These are phyloP conservation scores for Micronisus gabar DNA, from an alignment of 2,113 vertebrate species.

Conservation along the genomic window DNA sequence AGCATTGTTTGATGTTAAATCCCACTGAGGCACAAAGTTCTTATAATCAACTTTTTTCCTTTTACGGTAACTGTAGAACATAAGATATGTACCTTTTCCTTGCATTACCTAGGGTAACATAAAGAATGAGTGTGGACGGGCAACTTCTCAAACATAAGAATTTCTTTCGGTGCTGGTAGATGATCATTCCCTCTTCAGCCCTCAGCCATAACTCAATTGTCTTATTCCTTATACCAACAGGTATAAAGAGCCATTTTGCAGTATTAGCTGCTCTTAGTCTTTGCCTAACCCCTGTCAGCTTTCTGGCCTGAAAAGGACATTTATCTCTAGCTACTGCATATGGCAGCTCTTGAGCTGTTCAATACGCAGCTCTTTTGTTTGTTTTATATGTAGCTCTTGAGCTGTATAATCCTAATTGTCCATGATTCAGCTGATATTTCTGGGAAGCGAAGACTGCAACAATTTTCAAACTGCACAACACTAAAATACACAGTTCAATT, in stretches of 20 bases:
- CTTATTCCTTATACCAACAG: neutral
- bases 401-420: neutral
- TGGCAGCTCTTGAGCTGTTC: neutral
- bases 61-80: neutral
- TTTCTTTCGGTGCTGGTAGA: neutral
- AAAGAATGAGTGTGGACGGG: neutral
- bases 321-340: neutral
- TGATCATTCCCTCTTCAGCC: neutral
- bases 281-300: neutral
- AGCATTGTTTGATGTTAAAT: neutral
- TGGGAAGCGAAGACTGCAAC: neutral
- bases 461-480: neutral
- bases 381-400: neutral
- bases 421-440: neutral
- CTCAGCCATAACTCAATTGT: neutral
- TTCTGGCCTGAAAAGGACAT: neutral
- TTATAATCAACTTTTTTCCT: neutral
- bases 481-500: neutral
- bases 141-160: neutral
- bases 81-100: neutral
- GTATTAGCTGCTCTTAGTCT: neutral
- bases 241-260: neutral
- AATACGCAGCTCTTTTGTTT: neutral
- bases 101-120: neutral
- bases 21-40: neutral